A percentile compares a stretch with the other conserved stretches of the same genome.
Evolutionary conservation across 2,113 vertebrate species (phyloP).

Genomic region (Columba livia): DNA sequence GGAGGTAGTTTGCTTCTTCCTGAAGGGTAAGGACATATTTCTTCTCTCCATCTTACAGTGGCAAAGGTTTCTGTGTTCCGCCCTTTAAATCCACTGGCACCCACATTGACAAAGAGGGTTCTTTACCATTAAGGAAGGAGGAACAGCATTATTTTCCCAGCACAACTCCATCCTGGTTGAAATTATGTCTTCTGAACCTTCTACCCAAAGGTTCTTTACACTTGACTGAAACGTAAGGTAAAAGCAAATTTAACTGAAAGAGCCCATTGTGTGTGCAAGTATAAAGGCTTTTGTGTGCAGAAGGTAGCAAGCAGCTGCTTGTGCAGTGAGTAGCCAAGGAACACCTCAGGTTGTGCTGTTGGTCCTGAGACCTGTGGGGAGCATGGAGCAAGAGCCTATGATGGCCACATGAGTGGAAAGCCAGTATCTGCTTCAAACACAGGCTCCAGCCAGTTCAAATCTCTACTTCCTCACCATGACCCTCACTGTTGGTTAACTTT

Average conservation of each 20-base stretch:
- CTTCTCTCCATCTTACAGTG: not conserved
- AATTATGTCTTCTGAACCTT: constrained; percentile 30
- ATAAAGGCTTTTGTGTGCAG: constrained; percentile 45
- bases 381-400: not conserved
- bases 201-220: constrained; percentile 43
- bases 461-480: not conserved
- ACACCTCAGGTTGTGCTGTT: not conserved
- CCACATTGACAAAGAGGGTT: not conserved
- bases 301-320: not conserved
- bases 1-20: not conserved
- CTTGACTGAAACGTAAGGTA: constrained; percentile 28
- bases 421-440: not conserved
- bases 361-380: not conserved
- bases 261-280: not conserved
- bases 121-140: not conserved
- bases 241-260: constrained; percentile 37
- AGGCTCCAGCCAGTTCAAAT: not conserved
- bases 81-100: not conserved
- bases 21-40: not conserved
- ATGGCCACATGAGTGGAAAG: not conserved
- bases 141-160: not conserved
- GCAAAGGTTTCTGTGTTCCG: not conserved
- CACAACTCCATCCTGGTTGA: not conserved
- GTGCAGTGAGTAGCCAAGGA: not conserved
- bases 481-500: not conserved